Evolutionary conservation across 2,888 invertebrate species (phyloP), one percentile per base, ranked within the genome.

Genomic region (Leptopilina myrica): DNA sequence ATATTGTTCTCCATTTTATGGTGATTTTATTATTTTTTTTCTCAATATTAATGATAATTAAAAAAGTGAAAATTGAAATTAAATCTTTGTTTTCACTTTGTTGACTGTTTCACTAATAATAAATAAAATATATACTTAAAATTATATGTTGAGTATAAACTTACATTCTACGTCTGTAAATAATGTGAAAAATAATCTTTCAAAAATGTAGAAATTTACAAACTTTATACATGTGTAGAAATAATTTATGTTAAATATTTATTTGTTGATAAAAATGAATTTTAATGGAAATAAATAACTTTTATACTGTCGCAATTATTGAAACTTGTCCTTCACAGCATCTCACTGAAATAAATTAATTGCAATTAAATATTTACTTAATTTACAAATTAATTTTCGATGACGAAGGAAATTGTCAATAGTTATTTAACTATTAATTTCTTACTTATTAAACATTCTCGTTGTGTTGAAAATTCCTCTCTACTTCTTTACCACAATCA

Each of bases 111-210:
- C 53, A 69, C 53, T 53, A 56, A 69, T 69, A 33, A 69, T 69
- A 53, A 33, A 69, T 53, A 49, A 14, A 40, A 20, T 64, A 20
- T 20, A 20, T 20, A 49, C 49, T 49, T 46, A 46, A 64, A 46
- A 64, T 12, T 69, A 33, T 33, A 26, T 49, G 2, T 49, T n/a
- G 14, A 69, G 0, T 33, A 33, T n/a, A 69, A 20, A 26, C n/a
- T 73, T n/a, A 73, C 56, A n/a, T 73, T 56, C 33, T 56, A 69
- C 20, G 14, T 11, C n/a, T 73, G 73, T 73, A 73, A 73, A 73
- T 73, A 73, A 56, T 73, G 33, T 33, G 9, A 73, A 73, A 49
- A 49, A 4, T 9, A 9, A 49, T 11, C 2, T 49, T 49, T 49
- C 49, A 49, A 49, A 73, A 56, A 49, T 14, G 62, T 69, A 69